Base-by-base conservation (phyloP, 2,888 invertebrate genomes). In the Sthenelais limicola region DNA sequence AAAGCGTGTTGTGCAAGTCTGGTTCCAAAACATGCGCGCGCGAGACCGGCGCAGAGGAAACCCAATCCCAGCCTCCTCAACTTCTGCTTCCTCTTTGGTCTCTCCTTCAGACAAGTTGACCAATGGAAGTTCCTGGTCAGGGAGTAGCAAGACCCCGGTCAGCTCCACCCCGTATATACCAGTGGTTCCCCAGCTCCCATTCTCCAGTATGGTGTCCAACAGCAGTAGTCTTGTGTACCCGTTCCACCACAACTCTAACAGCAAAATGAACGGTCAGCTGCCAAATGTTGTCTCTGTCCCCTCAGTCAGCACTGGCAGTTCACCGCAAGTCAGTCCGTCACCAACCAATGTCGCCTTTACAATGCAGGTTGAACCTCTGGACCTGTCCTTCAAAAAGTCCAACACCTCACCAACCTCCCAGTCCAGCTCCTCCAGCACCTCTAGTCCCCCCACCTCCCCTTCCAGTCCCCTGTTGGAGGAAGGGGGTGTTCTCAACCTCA, bases 1-100 rank as follows among this genome's bases (percentile, higher is more conserved):
- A 86, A 98, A 98, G 88, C 91, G 97, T 80, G 98, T 98, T 67
- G 97, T 98, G 73, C 98, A 98, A 90, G 96, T 96, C 76, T 73
- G 73, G 73, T 97, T 97, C 89, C 97, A 97, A 89, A 97, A 97
- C 87, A 96, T 96, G 72, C 90, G 97, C 81, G 89, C 89, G 4
- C 83, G 90, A 82, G 97, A 97, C 88, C 91, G 96, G 21, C 73
- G 80, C 28, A 79, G 79, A 43, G 84, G 84, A 28, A 81, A 81
- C 62, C 78, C 81, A 51, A 79, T 83, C 24, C 82, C 81, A 2
- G 80, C 82, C 71, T 43, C 47, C 3, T 49, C 47, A 7, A 48
- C 24, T n/a, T 76, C 30, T 35, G 35, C 56, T 15, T 32, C 56
- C 2, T 32, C 56, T 2, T 21, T 56, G 32, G 5, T 56, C 33